Evolutionary conservation across 2,113 vertebrate genomes (phyloP), one percentile per base, ranked within the genome.

Genomic region (Solea senegalensis): DNA sequence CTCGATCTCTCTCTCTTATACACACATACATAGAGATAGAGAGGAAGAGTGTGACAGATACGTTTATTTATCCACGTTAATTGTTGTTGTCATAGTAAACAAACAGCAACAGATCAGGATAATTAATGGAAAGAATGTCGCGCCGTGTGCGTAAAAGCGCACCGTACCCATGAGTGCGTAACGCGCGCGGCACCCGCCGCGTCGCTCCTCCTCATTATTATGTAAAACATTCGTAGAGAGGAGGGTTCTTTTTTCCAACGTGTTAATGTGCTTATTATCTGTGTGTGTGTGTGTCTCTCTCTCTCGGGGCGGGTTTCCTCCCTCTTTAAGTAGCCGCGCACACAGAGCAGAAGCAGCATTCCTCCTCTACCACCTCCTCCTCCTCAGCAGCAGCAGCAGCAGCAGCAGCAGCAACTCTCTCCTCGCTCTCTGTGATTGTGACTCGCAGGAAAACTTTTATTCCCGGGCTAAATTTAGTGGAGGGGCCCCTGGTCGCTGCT

Each of bases 381-480:
- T 34, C 34, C 34, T 34, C 34, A 34, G 49, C 76, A 63, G 79
- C 34, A 39, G 67, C 34, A 51, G 63, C 43, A 48, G 54, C 57
- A 70, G 74, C 27, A 83, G 68, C 84, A 74, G 65, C 78, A 46
- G 59, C 69, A 67, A 73, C 15, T 65, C 44, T 46, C 44, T 12
- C 13, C 44, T 12, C 9, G 9, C 44, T 11, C 43, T 62, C 62
- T 73, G 49, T 75, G 56, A 21, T 13, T 55, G 59, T 67, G 75
- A 78, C 63, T 84, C 67, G 60, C 86, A 75, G 76, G 79, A 65
- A 81, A 65, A 71, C 71, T 90, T 95, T 95, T 95, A 95, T 95
- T 95, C 91, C 81, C 70, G 70, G 84, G 93, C 94, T 96, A 95
- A 93, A 95, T 95, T 95, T 95, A 95, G 95, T 34, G 92, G 93